Evolutionary conservation across 2,113 vertebrate species (phyloP).

Genomic region (Charina bottae): DNA sequence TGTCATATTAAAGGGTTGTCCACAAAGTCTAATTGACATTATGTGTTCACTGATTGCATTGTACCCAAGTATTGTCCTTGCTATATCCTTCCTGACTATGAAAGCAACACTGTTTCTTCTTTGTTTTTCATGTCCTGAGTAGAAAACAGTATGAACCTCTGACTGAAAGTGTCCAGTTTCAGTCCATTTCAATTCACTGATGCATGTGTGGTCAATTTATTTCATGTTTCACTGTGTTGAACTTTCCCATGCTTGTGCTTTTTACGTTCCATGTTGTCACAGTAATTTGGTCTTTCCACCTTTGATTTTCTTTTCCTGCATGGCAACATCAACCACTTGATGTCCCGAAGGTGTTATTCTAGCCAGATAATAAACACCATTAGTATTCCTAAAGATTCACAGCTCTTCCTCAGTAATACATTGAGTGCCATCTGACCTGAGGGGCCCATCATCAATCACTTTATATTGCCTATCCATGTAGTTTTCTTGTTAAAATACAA

Average conservation of each 20-base stretch:
- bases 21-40: background rate
- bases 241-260: background rate
- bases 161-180: background rate
- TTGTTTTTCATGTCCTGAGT: background rate
- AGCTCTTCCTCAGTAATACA: background rate
- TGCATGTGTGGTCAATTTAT: background rate
- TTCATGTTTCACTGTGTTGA: background rate
- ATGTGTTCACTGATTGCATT: background rate
- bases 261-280: background rate
- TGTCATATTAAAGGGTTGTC: background rate
- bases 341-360: background rate
- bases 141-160: background rate
- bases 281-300: background rate
- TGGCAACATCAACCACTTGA: background rate
- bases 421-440: background rate
- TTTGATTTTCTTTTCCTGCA: background rate
- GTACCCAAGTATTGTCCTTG: background rate
- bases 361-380: background rate
- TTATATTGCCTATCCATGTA: background rate
- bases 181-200: background rate
- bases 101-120: background rate
- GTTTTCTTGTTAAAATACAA: background rate
- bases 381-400: background rate
- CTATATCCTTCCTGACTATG: background rate
- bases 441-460: background rate